Conservation (phyloP, 2,113 vertebrate genomes). For the Ginglymostoma cirratum region DNA sequence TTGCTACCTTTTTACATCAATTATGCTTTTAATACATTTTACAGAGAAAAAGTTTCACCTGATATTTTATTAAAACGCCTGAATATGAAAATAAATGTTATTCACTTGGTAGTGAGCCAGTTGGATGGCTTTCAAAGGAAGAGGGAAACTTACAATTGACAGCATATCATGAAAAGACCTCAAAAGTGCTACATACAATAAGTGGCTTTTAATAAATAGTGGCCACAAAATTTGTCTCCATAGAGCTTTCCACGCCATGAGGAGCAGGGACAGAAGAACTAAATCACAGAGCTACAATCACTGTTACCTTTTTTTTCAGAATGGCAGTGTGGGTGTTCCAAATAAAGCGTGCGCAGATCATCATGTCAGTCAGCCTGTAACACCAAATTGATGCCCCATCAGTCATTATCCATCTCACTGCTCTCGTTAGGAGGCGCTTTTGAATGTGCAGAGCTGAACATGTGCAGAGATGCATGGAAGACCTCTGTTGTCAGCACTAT, state of each 20-base stretch:
- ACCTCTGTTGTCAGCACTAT: too few relatives aligned
- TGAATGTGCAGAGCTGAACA: not conserved
- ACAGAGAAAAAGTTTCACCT: not conserved
- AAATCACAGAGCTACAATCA: not conserved
- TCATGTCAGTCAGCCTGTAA: too few relatives aligned
- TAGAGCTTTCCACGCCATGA: not conserved
- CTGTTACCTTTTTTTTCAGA: not conserved
- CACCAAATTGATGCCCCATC: too few relatives aligned
- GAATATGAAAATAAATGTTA: not conserved
- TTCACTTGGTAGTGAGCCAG: not conserved
- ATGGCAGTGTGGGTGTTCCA: not conserved
- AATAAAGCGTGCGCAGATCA: not conserved
- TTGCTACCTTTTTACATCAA: not conserved
- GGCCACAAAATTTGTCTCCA: not conserved
- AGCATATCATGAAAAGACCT: not conserved
- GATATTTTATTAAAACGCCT: not conserved
- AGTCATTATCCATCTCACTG: not conserved
- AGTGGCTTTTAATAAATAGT: not conserved
- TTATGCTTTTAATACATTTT: not conserved
- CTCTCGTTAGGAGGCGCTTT: not conserved
- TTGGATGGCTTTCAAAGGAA: not conserved
- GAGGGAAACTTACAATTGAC: not conserved
- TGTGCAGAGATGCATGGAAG: not conserved
- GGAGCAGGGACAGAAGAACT: not conserved
- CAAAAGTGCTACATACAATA: not conserved